These are phyloP conservation scores for Herpetotheres cachinnans DNA, from an alignment of 2,113 vertebrate genomes.

Conservation along the genomic window DNA sequence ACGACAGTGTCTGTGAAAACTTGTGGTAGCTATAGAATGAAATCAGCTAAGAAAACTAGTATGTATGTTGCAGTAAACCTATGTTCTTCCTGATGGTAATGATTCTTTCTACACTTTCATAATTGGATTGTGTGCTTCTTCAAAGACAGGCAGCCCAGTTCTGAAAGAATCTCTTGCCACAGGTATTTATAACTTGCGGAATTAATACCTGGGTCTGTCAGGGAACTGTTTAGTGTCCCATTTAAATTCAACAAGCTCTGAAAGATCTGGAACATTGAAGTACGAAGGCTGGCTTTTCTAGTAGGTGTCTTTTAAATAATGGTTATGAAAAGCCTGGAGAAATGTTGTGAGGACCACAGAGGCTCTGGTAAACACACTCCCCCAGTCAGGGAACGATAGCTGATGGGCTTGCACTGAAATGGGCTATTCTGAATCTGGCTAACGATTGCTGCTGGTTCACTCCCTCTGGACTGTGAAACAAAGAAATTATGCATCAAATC, in stretches of 20 bases:
- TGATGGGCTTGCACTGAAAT: neutral
- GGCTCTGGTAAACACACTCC: neutral
- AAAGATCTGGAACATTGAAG: neutral
- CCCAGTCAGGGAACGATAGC: neutral
- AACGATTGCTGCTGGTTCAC: neutral
- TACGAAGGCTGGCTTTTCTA: neutral
- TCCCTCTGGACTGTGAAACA: neutral
- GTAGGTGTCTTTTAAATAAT: neutral
- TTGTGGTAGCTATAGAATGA: neutral
- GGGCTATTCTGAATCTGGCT: neutral
- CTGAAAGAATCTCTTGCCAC: neutral
- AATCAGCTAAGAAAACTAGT: neutral
- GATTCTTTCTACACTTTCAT: neutral
- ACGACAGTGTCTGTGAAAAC: rapidly evolving
- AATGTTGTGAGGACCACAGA: neutral
- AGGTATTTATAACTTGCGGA: neutral
- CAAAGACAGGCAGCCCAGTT: neutral
- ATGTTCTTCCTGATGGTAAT: neutral
- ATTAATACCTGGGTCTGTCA: neutral
- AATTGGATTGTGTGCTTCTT: neutral
- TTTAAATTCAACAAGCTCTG: neutral
- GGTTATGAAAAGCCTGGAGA: neutral
- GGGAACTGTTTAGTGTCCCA: neutral
- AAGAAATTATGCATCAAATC: neutral
- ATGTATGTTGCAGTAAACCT: neutral